Percentiles rank a stretch among this genome's conserved stretches.
Evolutionary conservation across 2,113 vertebrate genomes (phyloP).

Genomic region (Andinoacara biseriatus): DNA sequence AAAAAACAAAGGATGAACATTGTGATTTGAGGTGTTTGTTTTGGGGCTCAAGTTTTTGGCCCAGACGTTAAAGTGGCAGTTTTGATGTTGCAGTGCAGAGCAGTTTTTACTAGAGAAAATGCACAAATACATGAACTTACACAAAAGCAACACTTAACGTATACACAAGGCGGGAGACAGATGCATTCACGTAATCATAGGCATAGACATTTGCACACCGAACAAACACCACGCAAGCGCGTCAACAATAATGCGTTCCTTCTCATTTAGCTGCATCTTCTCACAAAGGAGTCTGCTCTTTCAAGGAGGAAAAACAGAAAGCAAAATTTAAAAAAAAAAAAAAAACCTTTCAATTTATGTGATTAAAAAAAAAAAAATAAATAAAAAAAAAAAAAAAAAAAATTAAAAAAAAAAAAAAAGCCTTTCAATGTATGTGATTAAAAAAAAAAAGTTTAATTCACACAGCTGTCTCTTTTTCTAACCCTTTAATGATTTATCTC

Average conservation of each 20-base stretch:
- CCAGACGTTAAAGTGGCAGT: slow-evolving; percentile 23
- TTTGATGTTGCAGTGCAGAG: not conserved
- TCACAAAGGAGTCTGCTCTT: not conserved
- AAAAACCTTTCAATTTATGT: not conserved
- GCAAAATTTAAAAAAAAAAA: not conserved
- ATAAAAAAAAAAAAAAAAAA: no score
- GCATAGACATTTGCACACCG: not conserved
- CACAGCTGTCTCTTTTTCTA: not conserved
- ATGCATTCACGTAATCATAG: slow-evolving; percentile 17
- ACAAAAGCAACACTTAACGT: not conserved
- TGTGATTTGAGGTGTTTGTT: slow-evolving; percentile 36
- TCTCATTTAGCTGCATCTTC: not conserved
- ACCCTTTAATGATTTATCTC: accelerated
- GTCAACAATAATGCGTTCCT: slow-evolving; percentile 14
- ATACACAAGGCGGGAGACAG: not conserved
- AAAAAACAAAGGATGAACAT: slow-evolving; percentile 22
- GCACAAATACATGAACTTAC: not conserved
- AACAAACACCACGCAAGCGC: slow-evolving; percentile 1
- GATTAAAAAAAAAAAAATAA: not conserved
- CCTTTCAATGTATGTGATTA: not conserved
- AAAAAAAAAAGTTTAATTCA: not conserved
- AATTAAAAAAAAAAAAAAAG: not conserved
- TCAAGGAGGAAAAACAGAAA: not conserved
- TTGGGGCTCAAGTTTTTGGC: slow-evolving; percentile 11
- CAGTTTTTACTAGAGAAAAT: not conserved